phyloP scores from a whole-genome alignment of 2,888 invertebrate genomes.

The Phalera bucephala region DNA sequence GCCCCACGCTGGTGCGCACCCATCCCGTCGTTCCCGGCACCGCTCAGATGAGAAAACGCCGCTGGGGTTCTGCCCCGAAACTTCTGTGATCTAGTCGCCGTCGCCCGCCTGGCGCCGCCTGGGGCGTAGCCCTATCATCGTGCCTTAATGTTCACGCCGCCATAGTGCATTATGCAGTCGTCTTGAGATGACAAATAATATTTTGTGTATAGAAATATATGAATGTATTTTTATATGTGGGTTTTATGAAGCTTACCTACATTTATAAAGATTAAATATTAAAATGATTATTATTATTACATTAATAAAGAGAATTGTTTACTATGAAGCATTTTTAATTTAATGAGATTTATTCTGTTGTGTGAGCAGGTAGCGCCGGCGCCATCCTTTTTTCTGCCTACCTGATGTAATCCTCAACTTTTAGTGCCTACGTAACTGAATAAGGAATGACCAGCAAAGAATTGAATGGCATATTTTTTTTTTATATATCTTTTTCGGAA shows the following conservation, averaged over 20 bases:
- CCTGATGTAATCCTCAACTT: constrained; percentile 37
- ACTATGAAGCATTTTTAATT: constrained; percentile 59
- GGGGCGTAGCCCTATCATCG: constrained; percentile 79
- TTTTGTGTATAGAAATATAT: constrained; percentile 76
- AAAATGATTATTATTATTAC: constrained; percentile 64
- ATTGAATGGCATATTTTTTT: background rate
- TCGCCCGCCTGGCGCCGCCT: constrained; percentile 76
- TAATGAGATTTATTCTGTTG: constrained; percentile 17
- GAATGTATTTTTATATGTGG: constrained; percentile 81
- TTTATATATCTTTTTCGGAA: no score
- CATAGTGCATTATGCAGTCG: constrained; percentile 79
- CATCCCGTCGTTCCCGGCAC: constrained; percentile 81
- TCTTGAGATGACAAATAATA: constrained; percentile 73
- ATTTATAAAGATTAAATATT: constrained; percentile 73
- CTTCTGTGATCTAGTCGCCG: constrained; percentile 81
- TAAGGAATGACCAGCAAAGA: background rate
- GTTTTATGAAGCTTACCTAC: constrained; percentile 76
- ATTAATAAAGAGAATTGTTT: constrained; percentile 77
- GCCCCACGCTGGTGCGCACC: constrained; percentile 86
- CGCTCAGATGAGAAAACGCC: constrained; percentile 73
- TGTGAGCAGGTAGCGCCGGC: constrained; percentile 69
- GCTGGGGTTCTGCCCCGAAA: constrained; percentile 62
- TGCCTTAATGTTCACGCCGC: constrained; percentile 79
- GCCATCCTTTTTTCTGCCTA: constrained; percentile 37
- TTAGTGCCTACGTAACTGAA: constrained; percentile 4